Evolutionary conservation across 1,140 invertebrate genomes (phyloP).

Genomic region (Drosophila nigromelanica): DNA sequence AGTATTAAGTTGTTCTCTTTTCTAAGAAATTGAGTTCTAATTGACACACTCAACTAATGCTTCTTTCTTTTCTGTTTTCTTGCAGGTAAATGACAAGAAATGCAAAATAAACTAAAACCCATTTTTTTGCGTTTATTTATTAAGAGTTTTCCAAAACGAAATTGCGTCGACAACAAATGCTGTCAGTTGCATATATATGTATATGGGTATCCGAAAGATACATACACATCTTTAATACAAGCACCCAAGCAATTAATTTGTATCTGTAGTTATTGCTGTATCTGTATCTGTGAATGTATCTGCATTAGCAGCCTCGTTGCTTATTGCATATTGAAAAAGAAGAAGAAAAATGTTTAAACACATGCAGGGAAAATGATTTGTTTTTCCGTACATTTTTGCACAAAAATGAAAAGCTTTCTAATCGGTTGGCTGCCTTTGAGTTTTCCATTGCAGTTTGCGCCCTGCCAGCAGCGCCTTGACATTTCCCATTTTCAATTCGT

Average conservation of each 20-base stretch:
- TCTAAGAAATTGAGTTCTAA: too few relatives aligned
- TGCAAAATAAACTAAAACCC: constrained; percentile 16
- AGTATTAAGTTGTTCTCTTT: too few relatives aligned
- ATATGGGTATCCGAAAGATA: constrained; percentile 14
- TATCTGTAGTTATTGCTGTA: too few relatives aligned
- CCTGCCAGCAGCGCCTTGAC: constrained; percentile 66
- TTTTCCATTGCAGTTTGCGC: constrained; percentile 70
- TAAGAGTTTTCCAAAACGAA: constrained; percentile 55
- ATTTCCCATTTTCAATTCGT: constrained; percentile 55
- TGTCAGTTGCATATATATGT: constrained; percentile 37
- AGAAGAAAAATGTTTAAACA: background rate
- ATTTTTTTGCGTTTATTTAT: too few relatives aligned
- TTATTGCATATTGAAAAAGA: constrained; percentile 22
- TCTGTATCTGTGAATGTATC: constrained; percentile 24
- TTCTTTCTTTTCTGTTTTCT: constrained; percentile 36
- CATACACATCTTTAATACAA: constrained; percentile 25
- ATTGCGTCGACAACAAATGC: constrained; percentile 38
- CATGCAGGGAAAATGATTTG: constrained; percentile 53
- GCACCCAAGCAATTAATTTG: constrained; percentile 40
- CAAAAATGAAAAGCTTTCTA: constrained; percentile 77
- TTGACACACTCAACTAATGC: constrained; percentile 39
- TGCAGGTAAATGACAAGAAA: constrained; percentile 64
- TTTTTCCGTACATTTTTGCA: constrained; percentile 68
- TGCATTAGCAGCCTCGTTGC: constrained; percentile 38
- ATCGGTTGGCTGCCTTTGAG: constrained; percentile 60